A percentile compares a stretch with the other conserved stretches of the same genome.
These are phyloP conservation scores for Heterodera filipjevi DNA, from an alignment of 2,888 invertebrate species.

Conservation along the genomic window DNA sequence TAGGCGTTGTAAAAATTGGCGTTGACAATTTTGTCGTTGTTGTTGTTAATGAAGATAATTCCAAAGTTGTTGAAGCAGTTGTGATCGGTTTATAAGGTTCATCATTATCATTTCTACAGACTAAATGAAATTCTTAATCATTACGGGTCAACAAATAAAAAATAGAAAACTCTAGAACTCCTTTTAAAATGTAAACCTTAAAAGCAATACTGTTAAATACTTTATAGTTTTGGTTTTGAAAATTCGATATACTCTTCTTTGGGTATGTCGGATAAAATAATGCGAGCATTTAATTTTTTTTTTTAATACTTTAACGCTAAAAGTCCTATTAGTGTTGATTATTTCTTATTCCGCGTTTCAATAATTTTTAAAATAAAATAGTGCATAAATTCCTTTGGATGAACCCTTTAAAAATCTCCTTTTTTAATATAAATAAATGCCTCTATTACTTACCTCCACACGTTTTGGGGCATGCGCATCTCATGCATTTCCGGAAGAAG, in stretches of 20 bases:
- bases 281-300: no score
- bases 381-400: neutral
- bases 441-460: slow-evolving; percentile 32
- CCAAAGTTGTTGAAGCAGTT: neutral
- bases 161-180: neutral
- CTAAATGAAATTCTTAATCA: neutral
- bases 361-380: neutral
- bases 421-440: no score
- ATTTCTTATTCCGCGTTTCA: no score
- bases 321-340: no score
- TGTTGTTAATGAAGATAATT: neutral
- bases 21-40: slow-evolving; percentile 1
- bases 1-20: neutral
- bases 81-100: slow-evolving; percentile 1
- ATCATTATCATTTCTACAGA: slow-evolving; percentile 17
- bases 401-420: no score
- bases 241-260: no score
- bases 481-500: slow-evolving; percentile 33
- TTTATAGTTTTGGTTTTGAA: no score
- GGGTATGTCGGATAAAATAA: no score
- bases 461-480: slow-evolving; percentile 28
- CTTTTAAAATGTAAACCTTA: neutral
- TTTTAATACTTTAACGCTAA: no score
- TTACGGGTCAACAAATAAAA: neutral
- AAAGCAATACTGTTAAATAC: no score